Evolutionary conservation across 1,140 invertebrate species (phyloP), one percentile per base, ranked within the genome.

Genomic region (Elysia chlorotica): DNA sequence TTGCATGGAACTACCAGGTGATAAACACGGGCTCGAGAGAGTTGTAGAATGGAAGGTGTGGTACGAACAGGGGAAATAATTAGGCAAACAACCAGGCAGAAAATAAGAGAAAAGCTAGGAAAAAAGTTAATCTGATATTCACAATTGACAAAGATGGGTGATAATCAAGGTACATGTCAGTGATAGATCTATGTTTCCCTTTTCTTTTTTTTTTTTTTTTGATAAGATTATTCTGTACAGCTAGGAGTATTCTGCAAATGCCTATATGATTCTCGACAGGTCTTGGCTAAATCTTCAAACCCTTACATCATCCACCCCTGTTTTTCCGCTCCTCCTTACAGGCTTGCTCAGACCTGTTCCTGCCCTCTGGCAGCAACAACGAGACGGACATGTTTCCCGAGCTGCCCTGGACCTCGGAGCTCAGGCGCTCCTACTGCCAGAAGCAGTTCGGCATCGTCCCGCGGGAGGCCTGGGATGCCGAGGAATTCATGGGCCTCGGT

Each of bases 301-400:
- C n/a, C n/a, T n/a, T n/a, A n/a, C n/a, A n/a, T n/a, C n/a, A n/a
- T n/a, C n/a, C n/a, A n/a, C n/a, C n/a, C n/a, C 33, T 62, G 28
- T 30, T 23, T 5, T 38, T 36, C 10, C 41, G 6, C 30, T 35
- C 48, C 6, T 67, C 19, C 62, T 65, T 71, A 23, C 65, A 86
- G 83, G 83, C 84, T 0, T 87, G 85, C 70, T 83, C 85, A 63
- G 83, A 87, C 65, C 72, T 87, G n/a, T 21, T 68, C 2, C 74
- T 86, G 35, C 78, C 78, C 1, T 38, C 63, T 33, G 83, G 83
- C 1, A 86, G 75, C 56, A 79, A 83, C 73, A 80, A 80, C 41
- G 69, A 76, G 2, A 83, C 79, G 14, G 85, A 86, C 74, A 86
- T 87, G 85, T 87, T 87, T 70, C 85, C 85, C 21, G 71, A 67